phyloP scores from a whole-genome alignment of 2,113 vertebrate genomes.

The Balaenoptera acutorostrata region DNA sequence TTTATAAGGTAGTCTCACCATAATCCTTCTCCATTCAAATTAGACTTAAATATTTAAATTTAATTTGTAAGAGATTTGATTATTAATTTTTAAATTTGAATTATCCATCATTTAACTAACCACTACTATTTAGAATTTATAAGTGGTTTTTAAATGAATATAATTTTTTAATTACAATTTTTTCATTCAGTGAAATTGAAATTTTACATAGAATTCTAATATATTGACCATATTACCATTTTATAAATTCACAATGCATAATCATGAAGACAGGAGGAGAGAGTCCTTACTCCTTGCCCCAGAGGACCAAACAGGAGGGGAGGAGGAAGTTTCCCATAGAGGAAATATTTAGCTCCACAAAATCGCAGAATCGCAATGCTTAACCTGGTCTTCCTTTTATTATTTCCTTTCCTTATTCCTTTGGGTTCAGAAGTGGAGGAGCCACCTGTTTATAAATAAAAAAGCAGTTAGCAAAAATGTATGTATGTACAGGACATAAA shows the following conservation, averaged over 20 bases:
- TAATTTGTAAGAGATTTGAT: not conserved
- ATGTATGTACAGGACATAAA: not conserved
- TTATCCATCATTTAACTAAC: not conserved
- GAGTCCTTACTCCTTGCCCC: not conserved
- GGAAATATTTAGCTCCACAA: not conserved
- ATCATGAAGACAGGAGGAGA: not conserved
- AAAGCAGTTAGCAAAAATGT: not conserved
- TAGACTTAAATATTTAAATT: not conserved
- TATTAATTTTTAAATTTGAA: not conserved
- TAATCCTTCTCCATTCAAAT: not conserved
- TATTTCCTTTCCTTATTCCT: not conserved
- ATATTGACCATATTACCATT: not conserved
- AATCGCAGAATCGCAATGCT: not conserved
- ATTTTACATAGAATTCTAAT: not conserved
- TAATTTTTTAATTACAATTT: not conserved
- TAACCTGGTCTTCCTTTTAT: not conserved
- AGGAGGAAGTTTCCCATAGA: not conserved
- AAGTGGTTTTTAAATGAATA: not conserved
- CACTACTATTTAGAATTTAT: not conserved
- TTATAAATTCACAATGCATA: not conserved
- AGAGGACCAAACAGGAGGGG: not conserved
- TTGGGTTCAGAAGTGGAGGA: not conserved
- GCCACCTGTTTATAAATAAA: not conserved
- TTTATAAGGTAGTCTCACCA: not conserved
- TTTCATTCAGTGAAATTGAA: not conserved